Base-by-base conservation (phyloP, 2,797 vertebrate species). In the Manis pentadactyla region DNA sequence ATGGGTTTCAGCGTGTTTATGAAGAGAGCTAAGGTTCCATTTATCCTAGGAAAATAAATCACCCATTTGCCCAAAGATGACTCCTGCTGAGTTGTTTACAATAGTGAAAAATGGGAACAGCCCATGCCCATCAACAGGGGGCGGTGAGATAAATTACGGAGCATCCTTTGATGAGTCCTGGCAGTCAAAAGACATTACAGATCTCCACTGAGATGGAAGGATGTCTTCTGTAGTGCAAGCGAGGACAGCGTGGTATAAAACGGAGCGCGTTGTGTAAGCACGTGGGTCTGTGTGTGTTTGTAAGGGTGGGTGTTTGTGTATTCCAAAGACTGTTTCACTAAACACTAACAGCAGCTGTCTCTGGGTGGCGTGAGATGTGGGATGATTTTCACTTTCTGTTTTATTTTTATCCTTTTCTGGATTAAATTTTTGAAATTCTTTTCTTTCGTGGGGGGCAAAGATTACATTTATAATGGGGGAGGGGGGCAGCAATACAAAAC, bases 171-270 rank as follows among this genome's bases (percentile, higher is more conserved):
- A 31, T 0, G 53, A 46, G 17, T 49, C 83, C 69, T 0, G 29
- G 23, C 42, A 0, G 31, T 21, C 21, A 2, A 14, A 34, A 82
- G 90, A 7, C 0, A 7, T 0, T 0, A 0, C 39, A 14, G 34
- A n/a, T 29, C 53, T 34, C 79, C 23, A 0, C 12, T 1, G 74
- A 84, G 74, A 51, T 0, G 11, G 68, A 21, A n/a, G 7, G 27
- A 0, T 5, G 21, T 2, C 75, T 31, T 49, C 66, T n/a, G 0
- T 0, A 0, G 0, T 3, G 34, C 0, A 31, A 15, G 4, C 0
- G 5, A 39, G 23, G 31, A n/a, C 9, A 11, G n/a, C 9, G 0
- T 10, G 1, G 29, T 1, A 39, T 27, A 3, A 10, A 46, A 5
- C 0, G 0, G 66, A 23, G 10, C 2, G 0, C 8, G 0, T 0